Evolutionary conservation across 2,797 vertebrate genomes (phyloP).

Genomic region (Masticophis lateralis): DNA sequence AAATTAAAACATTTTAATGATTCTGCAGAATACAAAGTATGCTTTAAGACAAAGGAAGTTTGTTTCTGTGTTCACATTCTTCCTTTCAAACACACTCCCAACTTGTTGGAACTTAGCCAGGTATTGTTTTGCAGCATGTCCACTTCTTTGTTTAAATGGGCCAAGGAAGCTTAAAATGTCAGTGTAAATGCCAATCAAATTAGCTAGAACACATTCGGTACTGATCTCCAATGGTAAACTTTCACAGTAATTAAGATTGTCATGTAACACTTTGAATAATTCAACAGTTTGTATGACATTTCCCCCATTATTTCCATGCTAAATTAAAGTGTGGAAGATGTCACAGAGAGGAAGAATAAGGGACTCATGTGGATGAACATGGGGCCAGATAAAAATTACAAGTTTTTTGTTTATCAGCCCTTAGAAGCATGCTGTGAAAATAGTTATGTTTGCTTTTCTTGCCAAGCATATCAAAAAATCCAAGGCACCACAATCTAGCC

Average conservation of each 20-base stretch:
- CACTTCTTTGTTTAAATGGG: slow-evolving; percentile 13
- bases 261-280: slow-evolving; percentile 25
- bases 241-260: slow-evolving; percentile 36
- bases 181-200: slow-evolving; percentile 41
- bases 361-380: neutral
- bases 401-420: slow-evolving; percentile 2
- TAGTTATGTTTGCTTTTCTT: neutral
- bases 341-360: neutral
- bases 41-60: neutral
- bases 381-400: neutral
- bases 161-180: slow-evolving; percentile 36
- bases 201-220: slow-evolving; percentile 16
- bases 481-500: neutral
- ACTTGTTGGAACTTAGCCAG: slow-evolving; percentile 7
- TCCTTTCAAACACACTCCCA: neutral
- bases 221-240: slow-evolving; percentile 30
- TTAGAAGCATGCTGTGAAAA: slow-evolving; percentile 21
- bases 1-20: neutral
- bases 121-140: neutral
- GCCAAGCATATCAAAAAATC: slow-evolving; percentile 8
- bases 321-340: slow-evolving; percentile 21
- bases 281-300: slow-evolving; percentile 7
- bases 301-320: neutral
- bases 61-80: neutral
- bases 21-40: neutral